Conservation (phyloP, 2,797 vertebrate species). For the Cuniculus paca region DNA sequence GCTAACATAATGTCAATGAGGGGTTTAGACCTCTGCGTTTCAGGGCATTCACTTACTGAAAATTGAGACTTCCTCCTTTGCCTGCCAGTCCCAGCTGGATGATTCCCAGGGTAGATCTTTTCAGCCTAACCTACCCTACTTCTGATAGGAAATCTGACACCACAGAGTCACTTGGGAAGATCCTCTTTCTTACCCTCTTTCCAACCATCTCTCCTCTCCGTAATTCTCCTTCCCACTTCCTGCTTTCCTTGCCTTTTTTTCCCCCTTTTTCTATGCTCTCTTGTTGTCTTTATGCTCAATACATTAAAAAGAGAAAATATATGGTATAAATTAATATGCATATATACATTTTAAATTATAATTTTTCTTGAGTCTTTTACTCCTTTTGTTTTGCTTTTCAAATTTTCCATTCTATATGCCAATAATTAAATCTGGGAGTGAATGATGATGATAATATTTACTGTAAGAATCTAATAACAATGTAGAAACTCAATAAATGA, state of each 20-base stretch:
- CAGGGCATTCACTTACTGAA: background rate
- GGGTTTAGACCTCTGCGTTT: background rate
- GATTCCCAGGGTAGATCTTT: background rate
- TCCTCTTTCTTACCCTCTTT: accelerated
- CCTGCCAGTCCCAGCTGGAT: accelerated
- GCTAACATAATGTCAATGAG: background rate
- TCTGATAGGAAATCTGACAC: background rate
- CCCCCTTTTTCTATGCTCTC: background rate
- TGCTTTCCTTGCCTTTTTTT: background rate
- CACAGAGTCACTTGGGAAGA: accelerated
- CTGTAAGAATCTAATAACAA: constrained; percentile 41
- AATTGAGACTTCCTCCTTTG: background rate
- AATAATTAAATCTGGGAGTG: constrained; percentile 32
- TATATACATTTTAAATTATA: background rate
- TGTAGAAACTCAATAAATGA: background rate
- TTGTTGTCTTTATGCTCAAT: background rate
- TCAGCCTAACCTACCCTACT: background rate
- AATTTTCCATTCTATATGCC: background rate
- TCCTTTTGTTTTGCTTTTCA: constrained; percentile 30
- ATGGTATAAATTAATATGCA: background rate
- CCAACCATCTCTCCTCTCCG: background rate
- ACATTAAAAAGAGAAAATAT: background rate
- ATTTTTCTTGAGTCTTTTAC: background rate
- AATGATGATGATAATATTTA: background rate
- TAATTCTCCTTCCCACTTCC: accelerated